Base-by-base conservation (phyloP, 2,113 vertebrate genomes). In the Podarcis raffonei region DNA sequence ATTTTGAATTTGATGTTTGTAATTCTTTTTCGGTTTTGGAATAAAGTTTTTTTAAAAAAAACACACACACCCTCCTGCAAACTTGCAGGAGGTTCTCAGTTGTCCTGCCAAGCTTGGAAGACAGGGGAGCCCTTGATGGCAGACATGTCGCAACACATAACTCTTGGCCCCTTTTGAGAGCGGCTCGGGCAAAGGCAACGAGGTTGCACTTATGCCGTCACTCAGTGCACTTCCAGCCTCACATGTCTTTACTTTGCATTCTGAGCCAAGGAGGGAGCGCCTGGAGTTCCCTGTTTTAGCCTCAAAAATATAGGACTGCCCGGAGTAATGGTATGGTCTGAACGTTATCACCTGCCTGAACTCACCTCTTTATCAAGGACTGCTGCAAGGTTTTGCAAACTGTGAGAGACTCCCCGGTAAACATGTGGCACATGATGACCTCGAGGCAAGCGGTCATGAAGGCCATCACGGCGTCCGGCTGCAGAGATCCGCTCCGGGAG, bases 361-460 rank as follows among this genome's bases (percentile, higher is more conserved):
- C 98, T 96, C 89, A 99, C 99, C 98, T 98, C 87, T 98, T 97
- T 84, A 98, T 96, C 74, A 99, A 96, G 7, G 95, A 92, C 89
- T 99, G 98, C 97, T 99, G 98, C 85, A 99, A 98, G 13, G 94
- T 98, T 94, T 95, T 98, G 96, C 99, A 99, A 65, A 98, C 96
- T 53, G 97, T 97, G 1, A 99, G 96, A 27, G 98, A 98, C 81
- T 99, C 98, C 5, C 98, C 98, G 72, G 98, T 98, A 92, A 99
- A 99, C 97, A 99, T 97, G 97, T 99, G 99, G 93, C 98, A 99
- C 97, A 98, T 97, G 91, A 98, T 84, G 57, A 99, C 95, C 0
- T 97, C 95, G 66, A 90, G 86, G 94, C 98, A 99, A 87, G 84
- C 96, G 90, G 97, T 96, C 98, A 99, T 97, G 95, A 99, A 99